Percentiles rank a stretch among this genome's conserved stretches.
These are phyloP conservation scores for Tridacna gigas DNA, from an alignment of 2,888 invertebrate species.

Conservation along the genomic window DNA sequence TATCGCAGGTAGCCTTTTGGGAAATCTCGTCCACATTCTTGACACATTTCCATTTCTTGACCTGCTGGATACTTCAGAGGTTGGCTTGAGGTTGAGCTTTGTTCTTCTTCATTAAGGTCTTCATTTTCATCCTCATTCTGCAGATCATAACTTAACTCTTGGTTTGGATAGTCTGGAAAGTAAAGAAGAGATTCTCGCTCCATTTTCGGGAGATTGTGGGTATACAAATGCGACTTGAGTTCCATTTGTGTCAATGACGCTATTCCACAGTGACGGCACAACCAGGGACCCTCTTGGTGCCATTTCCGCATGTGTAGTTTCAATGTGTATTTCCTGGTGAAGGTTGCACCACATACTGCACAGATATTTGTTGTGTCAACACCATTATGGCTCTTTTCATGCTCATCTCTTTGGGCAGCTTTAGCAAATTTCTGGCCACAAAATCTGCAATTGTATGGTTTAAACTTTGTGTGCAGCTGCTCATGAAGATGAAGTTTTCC, in stretches of 20 bases:
- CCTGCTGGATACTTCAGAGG: slow-evolving; percentile 35
- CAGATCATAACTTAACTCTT: slow-evolving; percentile 39
- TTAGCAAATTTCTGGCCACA: slow-evolving; percentile 76
- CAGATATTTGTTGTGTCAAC: slow-evolving; percentile 63
- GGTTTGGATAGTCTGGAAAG: slow-evolving; percentile 63
- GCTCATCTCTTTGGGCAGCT: slow-evolving; percentile 71
- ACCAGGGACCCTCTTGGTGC: slow-evolving; percentile 76
- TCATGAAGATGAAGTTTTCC: slow-evolving; percentile 74
- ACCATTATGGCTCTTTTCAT: slow-evolving; percentile 73
- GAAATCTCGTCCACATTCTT: slow-evolving; percentile 77
- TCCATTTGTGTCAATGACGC: slow-evolving; percentile 68
- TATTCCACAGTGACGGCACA: slow-evolving; percentile 76
- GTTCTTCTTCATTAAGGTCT: slow-evolving; percentile 19
- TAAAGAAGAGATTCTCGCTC: slow-evolving; percentile 72
- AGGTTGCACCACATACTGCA: slow-evolving; percentile 74
- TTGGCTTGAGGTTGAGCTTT: slow-evolving; percentile 15
- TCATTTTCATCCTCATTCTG: slow-evolving; percentile 48
- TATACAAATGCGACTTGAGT: slow-evolving; percentile 72
- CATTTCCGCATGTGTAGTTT: slow-evolving; percentile 73
- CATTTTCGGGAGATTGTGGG: slow-evolving; percentile 70
- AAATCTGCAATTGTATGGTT: slow-evolving; percentile 76
- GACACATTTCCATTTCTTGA: slow-evolving; percentile 77
- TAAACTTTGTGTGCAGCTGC: slow-evolving; percentile 75
- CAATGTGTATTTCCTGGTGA: slow-evolving; percentile 73
- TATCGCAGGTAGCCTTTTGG: slow-evolving; percentile 78